A percentile compares a stretch with the other conserved stretches of the same genome.
These are phyloP conservation scores for Drosophila suboccidentalis DNA, from an alignment of 2,888 invertebrate species.

Conservation along the genomic window DNA sequence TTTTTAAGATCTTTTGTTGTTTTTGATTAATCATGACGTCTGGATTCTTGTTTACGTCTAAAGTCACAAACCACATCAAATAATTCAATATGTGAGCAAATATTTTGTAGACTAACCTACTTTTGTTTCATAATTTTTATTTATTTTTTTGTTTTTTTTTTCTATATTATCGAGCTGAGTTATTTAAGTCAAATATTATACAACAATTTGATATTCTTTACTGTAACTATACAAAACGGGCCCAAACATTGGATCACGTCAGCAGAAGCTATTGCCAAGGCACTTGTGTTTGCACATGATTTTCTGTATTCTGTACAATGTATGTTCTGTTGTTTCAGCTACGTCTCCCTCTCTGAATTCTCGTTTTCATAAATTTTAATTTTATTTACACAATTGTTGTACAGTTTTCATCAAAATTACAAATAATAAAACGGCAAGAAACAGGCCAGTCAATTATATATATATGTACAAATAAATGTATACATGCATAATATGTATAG, in stretches of 20 bases:
- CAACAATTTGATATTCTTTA: slow-evolving; percentile 57
- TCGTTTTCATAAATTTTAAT: slow-evolving; percentile 52
- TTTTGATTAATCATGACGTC: slow-evolving; percentile 13
- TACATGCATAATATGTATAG: slow-evolving; percentile 26
- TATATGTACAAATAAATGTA: slow-evolving; percentile 11
- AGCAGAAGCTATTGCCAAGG: slow-evolving; percentile 7
- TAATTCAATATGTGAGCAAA: slow-evolving; percentile 49
- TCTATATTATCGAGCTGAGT: neutral
- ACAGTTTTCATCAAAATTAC: slow-evolving; percentile 77
- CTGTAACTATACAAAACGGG: slow-evolving; percentile 65
- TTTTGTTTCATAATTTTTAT: slow-evolving; percentile 31
- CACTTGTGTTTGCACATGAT: slow-evolving; percentile 76
- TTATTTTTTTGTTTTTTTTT: neutral
- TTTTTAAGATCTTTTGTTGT: neutral
- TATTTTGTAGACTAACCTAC: slow-evolving; percentile 62
- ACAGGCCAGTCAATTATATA: slow-evolving; percentile 64
- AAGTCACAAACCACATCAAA: slow-evolving; percentile 36
- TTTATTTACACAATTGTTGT: slow-evolving; percentile 77
- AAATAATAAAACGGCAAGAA: slow-evolving; percentile 44
- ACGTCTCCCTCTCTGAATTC: slow-evolving; percentile 27
- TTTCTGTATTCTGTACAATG: slow-evolving; percentile 18
- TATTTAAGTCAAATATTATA: slow-evolving; percentile 54
- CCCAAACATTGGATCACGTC: slow-evolving; percentile 45
- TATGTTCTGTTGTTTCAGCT: slow-evolving; percentile 63
- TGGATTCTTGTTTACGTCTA: slow-evolving; percentile 20